Evolutionary conservation across 2,888 invertebrate species (phyloP).

Genomic region (Ophion costatus): DNA sequence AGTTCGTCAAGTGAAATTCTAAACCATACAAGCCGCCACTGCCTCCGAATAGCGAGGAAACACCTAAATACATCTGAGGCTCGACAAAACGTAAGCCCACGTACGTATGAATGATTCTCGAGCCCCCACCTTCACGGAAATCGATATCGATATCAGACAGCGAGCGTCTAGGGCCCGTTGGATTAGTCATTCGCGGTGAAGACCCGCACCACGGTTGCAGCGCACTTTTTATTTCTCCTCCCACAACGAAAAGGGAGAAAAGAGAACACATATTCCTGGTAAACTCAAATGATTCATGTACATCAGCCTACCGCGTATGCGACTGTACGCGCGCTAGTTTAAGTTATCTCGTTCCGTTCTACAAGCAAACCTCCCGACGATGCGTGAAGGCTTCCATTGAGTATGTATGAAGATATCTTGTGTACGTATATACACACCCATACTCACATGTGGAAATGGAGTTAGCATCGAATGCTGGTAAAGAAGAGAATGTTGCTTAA

Average conservation of each 20-base stretch:
- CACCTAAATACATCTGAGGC: not conserved
- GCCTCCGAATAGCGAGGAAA: not conserved
- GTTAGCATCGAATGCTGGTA: not conserved
- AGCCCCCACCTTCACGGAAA: constrained; percentile 20
- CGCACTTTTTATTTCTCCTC: constrained; percentile 9
- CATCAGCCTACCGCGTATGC: constrained; percentile 28
- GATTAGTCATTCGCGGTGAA: constrained; percentile 39
- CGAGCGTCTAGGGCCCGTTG: not conserved
- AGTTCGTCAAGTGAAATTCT: no score
- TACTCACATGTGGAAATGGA: not conserved
- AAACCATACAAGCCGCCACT: no score
- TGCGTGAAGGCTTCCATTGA: constrained; percentile 60
- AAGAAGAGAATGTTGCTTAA: not conserved
- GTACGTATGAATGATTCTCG: constrained; percentile 15
- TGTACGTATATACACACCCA: not conserved
- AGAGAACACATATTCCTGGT: constrained; percentile 45
- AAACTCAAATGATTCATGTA: constrained; percentile 53
- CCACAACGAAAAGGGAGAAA: constrained; percentile 1
- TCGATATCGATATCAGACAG: constrained; percentile 37
- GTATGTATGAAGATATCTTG: constrained; percentile 17
- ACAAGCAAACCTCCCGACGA: constrained; percentile 65
- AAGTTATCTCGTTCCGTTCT: constrained; percentile 63
- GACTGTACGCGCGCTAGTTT: constrained; percentile 29
- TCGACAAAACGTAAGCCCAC: not conserved
- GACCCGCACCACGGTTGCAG: constrained; percentile 14